These are phyloP conservation scores for Calycopis cecrops DNA, from an alignment of 1,140 invertebrate species.

Conservation along the genomic window DNA sequence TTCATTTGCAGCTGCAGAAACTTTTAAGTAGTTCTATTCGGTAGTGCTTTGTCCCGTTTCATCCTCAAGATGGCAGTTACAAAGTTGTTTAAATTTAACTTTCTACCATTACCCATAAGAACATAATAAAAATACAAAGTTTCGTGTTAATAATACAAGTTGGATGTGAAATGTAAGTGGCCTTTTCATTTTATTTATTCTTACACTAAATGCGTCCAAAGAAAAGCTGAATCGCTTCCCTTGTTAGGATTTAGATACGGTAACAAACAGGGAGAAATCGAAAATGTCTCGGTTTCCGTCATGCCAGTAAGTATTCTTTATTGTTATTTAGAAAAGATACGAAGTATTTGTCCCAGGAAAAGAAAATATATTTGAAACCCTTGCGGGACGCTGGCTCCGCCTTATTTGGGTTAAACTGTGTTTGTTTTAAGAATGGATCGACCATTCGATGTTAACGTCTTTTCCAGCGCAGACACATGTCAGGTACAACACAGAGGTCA, in stretches of 20 bases:
- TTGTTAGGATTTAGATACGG: conserved; percentile 4
- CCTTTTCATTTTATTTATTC: no score
- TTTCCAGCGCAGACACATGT: neutral
- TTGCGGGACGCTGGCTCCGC: conserved; percentile 16
- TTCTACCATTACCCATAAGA: no score
- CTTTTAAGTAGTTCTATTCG: no score
- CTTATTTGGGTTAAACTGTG: conserved; percentile 1
- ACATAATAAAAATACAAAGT: no score
- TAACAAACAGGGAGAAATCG: conserved; percentile 13
- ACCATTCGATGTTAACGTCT: conserved; percentile 8
- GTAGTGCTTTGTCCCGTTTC: no score
- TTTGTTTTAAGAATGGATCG: conserved; percentile 15
- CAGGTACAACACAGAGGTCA: no score
- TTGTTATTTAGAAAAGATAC: conserved; percentile 24
- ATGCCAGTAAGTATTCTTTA: conserved; percentile 22
- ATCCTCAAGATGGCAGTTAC: no score
- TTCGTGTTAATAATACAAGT: no score
- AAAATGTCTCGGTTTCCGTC: conserved; percentile 16
- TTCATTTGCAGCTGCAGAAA: no score
- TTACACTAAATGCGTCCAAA: no score
- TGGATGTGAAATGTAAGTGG: no score
- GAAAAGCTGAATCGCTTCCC: neutral
- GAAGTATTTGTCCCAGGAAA: conserved; percentile 23
- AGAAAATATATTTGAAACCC: conserved; percentile 26
- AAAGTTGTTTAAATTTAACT: no score